These are phyloP conservation scores for Hippocampus kuda DNA, from an alignment of 2,797 vertebrate species.

Conservation along the genomic window DNA sequence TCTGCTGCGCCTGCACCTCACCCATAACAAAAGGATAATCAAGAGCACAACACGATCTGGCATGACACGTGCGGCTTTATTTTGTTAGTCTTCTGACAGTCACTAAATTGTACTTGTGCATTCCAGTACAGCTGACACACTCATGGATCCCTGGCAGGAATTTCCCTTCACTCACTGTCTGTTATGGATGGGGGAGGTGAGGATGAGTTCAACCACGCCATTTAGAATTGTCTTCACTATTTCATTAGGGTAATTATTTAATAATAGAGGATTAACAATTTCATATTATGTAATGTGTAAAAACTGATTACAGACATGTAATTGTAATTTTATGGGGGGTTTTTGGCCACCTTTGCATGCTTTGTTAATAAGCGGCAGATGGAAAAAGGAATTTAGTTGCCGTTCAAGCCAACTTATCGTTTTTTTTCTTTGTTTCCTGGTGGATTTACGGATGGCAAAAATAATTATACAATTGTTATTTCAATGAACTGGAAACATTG, in stretches of 20 bases:
- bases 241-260: neutral
- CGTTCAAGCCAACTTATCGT: neutral
- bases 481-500: too few species aligned
- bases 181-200: constrained; percentile 49
- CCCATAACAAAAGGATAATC: constrained; percentile 7
- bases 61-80: neutral
- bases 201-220: constrained; percentile 51
- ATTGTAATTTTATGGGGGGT: too few species aligned
- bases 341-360: neutral
- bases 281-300: too few species aligned
- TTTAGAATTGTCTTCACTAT: constrained; percentile 1
- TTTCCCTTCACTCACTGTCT: constrained; percentile 37
- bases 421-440: neutral
- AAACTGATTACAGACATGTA: neutral
- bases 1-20: neutral
- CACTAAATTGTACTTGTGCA: constrained; percentile 37
- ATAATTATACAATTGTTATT: too few species aligned
- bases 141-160: constrained; percentile 54
- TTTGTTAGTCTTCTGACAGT: constrained; percentile 19
- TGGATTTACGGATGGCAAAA: neutral
- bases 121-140: constrained; percentile 57
- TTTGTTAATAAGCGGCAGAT: neutral
- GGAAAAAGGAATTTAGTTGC: neutral
- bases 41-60: neutral
- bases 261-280: neutral